These are phyloP conservation scores for Brachionus paranguensis DNA, from an alignment of 1,140 invertebrate genomes.

Conservation along the genomic window DNA sequence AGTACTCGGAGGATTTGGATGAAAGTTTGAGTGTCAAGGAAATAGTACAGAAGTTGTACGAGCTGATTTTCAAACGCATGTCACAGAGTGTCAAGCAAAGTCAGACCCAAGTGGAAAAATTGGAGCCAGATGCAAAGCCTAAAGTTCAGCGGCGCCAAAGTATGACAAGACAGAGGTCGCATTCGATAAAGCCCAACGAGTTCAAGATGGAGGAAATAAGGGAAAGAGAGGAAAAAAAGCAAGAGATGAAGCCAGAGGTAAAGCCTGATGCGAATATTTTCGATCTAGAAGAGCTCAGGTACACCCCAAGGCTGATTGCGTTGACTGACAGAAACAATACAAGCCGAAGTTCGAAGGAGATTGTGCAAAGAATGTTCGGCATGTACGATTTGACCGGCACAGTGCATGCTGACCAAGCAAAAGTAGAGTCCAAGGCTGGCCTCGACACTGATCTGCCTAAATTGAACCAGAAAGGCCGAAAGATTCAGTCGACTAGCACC, in stretches of 20 bases:
- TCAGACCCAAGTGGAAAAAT: not conserved
- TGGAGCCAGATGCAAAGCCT: not conserved
- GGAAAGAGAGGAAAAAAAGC: not conserved
- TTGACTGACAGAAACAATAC: constrained; percentile 3
- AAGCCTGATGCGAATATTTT: constrained; percentile 20
- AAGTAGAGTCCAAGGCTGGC: not conserved
- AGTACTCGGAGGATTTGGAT: not conserved
- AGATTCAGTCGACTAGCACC: not conserved
- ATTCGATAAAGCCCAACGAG: not conserved
- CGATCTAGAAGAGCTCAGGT: constrained; percentile 1
- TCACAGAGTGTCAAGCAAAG: not conserved
- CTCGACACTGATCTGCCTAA: not conserved
- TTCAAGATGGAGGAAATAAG: not conserved
- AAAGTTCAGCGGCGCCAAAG: not conserved
- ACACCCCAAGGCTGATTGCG: constrained; percentile 34
- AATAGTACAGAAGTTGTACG: constrained; percentile 2
- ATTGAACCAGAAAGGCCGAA: not conserved
- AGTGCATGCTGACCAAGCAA: not conserved
- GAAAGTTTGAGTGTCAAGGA: not conserved
- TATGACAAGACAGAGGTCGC: not conserved
- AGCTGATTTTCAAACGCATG: not conserved
- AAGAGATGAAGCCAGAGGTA: not conserved
- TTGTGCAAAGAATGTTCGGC: not conserved
- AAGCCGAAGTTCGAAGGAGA: not conserved
- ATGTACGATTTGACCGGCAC: not conserved